Evolutionary conservation across 2,113 vertebrate genomes (phyloP).

Genomic region (Miniopterus natalensis): DNA sequence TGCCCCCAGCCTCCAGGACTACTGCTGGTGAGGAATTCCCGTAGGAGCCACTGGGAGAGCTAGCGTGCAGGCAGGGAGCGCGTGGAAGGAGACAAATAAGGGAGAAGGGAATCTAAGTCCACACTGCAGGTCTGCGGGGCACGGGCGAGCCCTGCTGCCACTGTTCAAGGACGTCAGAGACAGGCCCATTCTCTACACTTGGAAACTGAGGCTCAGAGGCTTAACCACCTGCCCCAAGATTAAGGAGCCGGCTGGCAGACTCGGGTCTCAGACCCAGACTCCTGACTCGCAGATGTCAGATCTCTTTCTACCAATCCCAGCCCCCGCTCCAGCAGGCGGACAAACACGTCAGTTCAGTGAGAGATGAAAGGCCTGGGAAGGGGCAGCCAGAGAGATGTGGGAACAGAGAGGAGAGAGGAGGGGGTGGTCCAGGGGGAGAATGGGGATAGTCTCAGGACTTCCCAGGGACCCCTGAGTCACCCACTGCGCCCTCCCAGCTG

Average conservation of each 20-base stretch:
- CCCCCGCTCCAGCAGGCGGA: too few relatives aligned
- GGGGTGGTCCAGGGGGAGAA: fast-evolving
- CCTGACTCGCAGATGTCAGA: background rate
- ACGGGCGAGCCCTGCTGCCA: background rate
- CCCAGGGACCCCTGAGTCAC: background rate
- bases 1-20: background rate
- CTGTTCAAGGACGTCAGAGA: background rate
- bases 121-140: background rate
- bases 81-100: background rate
- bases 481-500: background rate
- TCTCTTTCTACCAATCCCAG: background rate
- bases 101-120: too few relatives aligned
- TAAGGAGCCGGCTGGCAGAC: background rate
- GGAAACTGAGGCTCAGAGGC: background rate
- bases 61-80: background rate
- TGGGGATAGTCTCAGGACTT: background rate
- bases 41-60: background rate
- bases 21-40: background rate
- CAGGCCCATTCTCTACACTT: background rate
- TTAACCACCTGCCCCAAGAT: background rate
- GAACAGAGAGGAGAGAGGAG: background rate
- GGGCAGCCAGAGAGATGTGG: background rate
- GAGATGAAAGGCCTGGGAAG: background rate
- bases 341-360: fast-evolving
- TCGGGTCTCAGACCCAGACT: too few relatives aligned